Evolutionary conservation across 2,113 vertebrate genomes (phyloP).

Genomic region (Hippocampus mohnikei): DNA sequence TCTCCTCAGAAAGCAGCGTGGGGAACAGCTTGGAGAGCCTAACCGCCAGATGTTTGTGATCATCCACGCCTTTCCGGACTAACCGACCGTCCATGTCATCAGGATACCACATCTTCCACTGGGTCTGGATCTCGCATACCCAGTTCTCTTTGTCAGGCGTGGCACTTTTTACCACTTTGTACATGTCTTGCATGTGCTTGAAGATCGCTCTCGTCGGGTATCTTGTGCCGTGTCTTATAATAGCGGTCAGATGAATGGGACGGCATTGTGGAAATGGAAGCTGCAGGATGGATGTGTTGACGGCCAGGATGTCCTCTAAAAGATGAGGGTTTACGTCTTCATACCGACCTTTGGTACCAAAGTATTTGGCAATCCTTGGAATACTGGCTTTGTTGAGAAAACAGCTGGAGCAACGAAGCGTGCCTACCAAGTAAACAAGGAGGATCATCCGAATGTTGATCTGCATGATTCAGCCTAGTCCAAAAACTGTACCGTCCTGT

Average conservation of each 20-base stretch:
- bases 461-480: background rate
- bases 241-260: slow-evolving; percentile 77
- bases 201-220: slow-evolving; percentile 84
- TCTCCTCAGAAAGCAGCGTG: slow-evolving; percentile 71
- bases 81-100: slow-evolving; percentile 86
- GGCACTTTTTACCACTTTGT: slow-evolving; percentile 59
- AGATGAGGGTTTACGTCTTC: slow-evolving; percentile 82
- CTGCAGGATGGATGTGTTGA: slow-evolving; percentile 64
- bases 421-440: background rate
- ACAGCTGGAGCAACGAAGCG: background rate
- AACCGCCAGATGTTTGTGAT: slow-evolving; percentile 79
- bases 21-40: slow-evolving; percentile 84
- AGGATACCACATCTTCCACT: slow-evolving; percentile 83
- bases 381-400: background rate
- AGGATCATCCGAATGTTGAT: background rate
- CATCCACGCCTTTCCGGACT: slow-evolving; percentile 73
- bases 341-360: slow-evolving; percentile 88
- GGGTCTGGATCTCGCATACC: slow-evolving; percentile 57
- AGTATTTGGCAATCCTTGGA: slow-evolving; percentile 68
- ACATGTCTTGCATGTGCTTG: slow-evolving; percentile 74
- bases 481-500: background rate
- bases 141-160: slow-evolving; percentile 36
- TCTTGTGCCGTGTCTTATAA: slow-evolving; percentile 88
- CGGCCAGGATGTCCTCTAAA: slow-evolving; percentile 68
- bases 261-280: slow-evolving; percentile 69